These are phyloP conservation scores for Spisula solida DNA, from an alignment of 2,888 invertebrate genomes.

Conservation along the genomic window DNA sequence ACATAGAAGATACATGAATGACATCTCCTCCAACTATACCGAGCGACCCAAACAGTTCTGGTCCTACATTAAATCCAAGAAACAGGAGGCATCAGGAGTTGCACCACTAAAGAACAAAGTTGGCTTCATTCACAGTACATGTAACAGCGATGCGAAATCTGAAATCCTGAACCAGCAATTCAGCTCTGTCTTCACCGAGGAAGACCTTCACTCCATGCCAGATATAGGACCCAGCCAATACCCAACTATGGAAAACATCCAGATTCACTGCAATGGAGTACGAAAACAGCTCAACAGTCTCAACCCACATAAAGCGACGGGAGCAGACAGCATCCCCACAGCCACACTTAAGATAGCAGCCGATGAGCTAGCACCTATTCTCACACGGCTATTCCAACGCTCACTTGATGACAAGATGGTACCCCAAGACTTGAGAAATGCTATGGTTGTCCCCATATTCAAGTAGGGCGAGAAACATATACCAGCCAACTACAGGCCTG, in stretches of 20 bases:
- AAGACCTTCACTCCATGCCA: constrained; percentile 53
- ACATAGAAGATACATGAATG: not conserved
- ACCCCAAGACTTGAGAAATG: constrained; percentile 55
- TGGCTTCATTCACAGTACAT: constrained; percentile 65
- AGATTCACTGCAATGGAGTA: constrained; percentile 49
- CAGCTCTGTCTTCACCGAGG: constrained; percentile 54
- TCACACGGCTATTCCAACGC: constrained; percentile 35
- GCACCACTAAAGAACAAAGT: constrained; percentile 59
- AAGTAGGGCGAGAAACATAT: constrained; percentile 55
- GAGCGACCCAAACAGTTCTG: constrained; percentile 57
- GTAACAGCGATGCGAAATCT: constrained; percentile 52
- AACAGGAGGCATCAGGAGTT: constrained; percentile 58
- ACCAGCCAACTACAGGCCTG: constrained; percentile 65
- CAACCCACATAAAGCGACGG: constrained; percentile 37
- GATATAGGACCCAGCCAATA: constrained; percentile 47
- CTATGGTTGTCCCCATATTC: constrained; percentile 35
- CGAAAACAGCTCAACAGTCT: constrained; percentile 45
- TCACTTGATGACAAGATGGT: constrained; percentile 38
- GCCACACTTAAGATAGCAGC: constrained; percentile 28
- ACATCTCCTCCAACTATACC: constrained; percentile 18
- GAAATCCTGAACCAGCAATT: constrained; percentile 67
- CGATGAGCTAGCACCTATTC: constrained; percentile 45
- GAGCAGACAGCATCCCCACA: constrained; percentile 42
- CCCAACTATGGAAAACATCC: constrained; percentile 51
- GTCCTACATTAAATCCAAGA: constrained; percentile 62